Base-by-base conservation (phyloP, 2,888 invertebrate genomes). In the Cephus sareptanus region DNA sequence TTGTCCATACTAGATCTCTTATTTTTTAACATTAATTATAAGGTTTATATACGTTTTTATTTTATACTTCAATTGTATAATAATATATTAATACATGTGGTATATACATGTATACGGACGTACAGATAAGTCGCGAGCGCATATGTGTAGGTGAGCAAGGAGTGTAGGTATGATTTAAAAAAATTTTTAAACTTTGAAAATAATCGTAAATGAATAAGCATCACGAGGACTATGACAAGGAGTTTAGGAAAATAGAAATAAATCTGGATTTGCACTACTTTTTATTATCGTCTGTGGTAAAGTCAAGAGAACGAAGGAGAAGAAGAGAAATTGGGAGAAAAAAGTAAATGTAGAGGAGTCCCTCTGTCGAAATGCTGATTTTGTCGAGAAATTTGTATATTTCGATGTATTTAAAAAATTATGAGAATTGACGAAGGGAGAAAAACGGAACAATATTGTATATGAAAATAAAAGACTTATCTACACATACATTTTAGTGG, bases 401-500 rank as follows among this genome's bases (percentile, higher is more conserved):
- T 78, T 76, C 73, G 75, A 78, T 78, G 76, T 78, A 78, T 78
- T 73, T 75, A 30, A 76, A 33, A 15, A 23, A 73, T 15, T 30
- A 77, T 4, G 74, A 34, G 34, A 76, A 1, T 31, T 35, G 37
- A 30, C 35, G 23, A 34, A 76, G 9, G 34, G 35, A 69, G 31
- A 69, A 34, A 31, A 76, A 23, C 15, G 37, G 69, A 56, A 73
- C 33, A 75, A 75, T 75, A 71, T 71, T 77, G 56, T 77, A 77
- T 74, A 77, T 75, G 75, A 75, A 73, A 78, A 78, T 78, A 78
- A 78, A 78, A 78, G 78, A 78, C 78, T 78, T 78, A 78, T 78
- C 76, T 78, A 78, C 75, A 78, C 75, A 73, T 73, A 78, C 73
- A 78, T 73, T 11, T 4, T 33, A 71, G 23, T 30, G 9, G 9